Evolutionary conservation across 1,140 invertebrate species (phyloP), one percentile per base, ranked within the genome.

Genomic region (Pararge aegeria): DNA sequence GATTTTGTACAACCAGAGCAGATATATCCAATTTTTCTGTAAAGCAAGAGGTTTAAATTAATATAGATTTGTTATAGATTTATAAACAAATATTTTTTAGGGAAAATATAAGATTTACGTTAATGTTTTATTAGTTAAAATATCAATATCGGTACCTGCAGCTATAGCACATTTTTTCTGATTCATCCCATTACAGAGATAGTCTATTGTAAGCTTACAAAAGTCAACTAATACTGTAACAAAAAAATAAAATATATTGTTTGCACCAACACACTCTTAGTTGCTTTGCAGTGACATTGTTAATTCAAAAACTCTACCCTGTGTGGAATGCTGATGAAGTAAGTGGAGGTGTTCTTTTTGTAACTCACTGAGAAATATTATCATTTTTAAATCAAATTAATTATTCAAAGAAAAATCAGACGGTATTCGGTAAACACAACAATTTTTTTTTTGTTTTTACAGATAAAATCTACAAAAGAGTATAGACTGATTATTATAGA

Each of bases 221-320:
- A 94, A 93, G 75, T 94, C 92, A 53, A 93, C 91, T 15, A 94
- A 64, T 56, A 93, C 93, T 94, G 75, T 57, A 91, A 86, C 12
- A 57, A 65, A 64, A 27, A 49, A 20, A 21, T 7, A 40, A 49
- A 44, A 24, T n/a, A 46, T 38, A 54, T n/a, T n/a, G n/a, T n/a
- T n/a, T n/a, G n/a, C n/a, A n/a, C n/a, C n/a, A n/a, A n/a, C n/a
- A n/a, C n/a, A n/a, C n/a, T n/a, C n/a, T n/a, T n/a, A n/a, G n/a
- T n/a, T n/a, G n/a, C n/a, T n/a, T n/a, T n/a, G n/a, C n/a, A n/a
- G n/a, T n/a, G n/a, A n/a, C n/a, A n/a, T n/a, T n/a, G n/a, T n/a
- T n/a, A n/a, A n/a, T n/a, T n/a, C n/a, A n/a, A n/a, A n/a, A n/a
- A n/a, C n/a, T n/a, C n/a, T 52, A 83, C 83, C 80, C 65, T 85